Evolutionary conservation across 1,140 invertebrate genomes (phyloP).

Genomic region (Apis florea): DNA sequence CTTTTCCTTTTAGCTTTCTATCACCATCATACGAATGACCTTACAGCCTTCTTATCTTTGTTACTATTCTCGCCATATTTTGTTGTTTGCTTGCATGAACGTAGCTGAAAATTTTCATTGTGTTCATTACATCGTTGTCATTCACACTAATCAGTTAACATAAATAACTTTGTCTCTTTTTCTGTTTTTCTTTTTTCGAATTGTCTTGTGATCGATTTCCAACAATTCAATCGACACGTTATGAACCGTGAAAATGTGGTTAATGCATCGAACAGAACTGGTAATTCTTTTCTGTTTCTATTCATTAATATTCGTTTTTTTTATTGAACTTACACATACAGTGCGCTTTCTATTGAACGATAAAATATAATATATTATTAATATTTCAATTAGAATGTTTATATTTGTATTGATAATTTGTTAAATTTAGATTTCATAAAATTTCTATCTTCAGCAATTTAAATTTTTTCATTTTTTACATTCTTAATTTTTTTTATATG

Average conservation of each 20-base stretch:
- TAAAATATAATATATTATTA: conserved; percentile 16
- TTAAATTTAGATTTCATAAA: background rate
- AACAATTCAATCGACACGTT: background rate
- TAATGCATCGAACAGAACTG: conserved; percentile 19
- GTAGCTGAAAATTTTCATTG: conserved; percentile 27
- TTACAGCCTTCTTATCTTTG: conserved; percentile 54
- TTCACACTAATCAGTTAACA: conserved; percentile 13
- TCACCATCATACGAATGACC: conserved; percentile 58
- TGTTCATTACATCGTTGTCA: conserved; percentile 26
- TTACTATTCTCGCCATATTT: conserved; percentile 45
- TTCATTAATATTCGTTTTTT: background rate
- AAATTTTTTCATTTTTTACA: background rate
- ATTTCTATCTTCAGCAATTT: background rate
- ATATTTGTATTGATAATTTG: background rate
- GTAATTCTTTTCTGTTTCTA: conserved; percentile 35
- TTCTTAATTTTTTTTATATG: background rate
- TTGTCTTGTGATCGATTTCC: background rate
- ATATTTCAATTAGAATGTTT: background rate
- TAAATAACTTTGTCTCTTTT: background rate
- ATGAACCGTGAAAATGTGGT: conserved; percentile 42
- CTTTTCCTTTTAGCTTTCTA: conserved; percentile 11
- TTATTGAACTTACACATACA: background rate
- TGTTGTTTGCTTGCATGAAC: conserved; percentile 30
- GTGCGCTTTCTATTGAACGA: background rate
- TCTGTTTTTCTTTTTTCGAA: background rate